A percentile compares a stretch with the other conserved stretches of the same genome.
Conservation (phyloP, 2,888 invertebrate species). For the Tinea pellionella region DNA sequence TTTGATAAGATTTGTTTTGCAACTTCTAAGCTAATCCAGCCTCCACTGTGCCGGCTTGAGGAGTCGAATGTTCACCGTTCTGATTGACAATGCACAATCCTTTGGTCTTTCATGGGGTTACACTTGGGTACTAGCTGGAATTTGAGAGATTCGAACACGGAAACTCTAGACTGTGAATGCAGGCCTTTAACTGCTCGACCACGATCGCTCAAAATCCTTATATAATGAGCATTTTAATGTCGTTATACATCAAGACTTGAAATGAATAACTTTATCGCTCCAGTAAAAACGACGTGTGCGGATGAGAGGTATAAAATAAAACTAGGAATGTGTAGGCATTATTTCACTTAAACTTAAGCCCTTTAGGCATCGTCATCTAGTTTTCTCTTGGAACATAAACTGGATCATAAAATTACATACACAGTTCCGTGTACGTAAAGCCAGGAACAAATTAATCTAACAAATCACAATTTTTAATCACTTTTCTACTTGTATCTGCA, state of each 20-base stretch:
- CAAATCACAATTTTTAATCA: background rate
- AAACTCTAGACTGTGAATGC: too few relatives aligned
- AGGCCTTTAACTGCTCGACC: too few relatives aligned
- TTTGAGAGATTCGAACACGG: too few relatives aligned
- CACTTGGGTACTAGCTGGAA: too few relatives aligned
- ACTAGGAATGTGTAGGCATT: background rate
- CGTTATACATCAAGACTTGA: background rate
- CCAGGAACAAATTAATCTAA: background rate
- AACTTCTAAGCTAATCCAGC: too few relatives aligned
- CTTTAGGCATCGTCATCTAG: background rate
- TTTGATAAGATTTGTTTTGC: too few relatives aligned
- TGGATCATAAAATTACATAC: slow-evolving; percentile 2
- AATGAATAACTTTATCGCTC: background rate
- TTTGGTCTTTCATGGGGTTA: too few relatives aligned
- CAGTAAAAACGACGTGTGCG: background rate
- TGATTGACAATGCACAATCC: too few relatives aligned
- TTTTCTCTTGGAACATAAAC: background rate
- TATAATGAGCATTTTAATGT: background rate
- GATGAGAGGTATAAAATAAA: background rate
- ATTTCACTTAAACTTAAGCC: background rate
- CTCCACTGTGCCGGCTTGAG: too few relatives aligned
- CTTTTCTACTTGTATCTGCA: background rate
- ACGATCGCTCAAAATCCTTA: too few relatives aligned
- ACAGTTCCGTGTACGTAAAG: slow-evolving; percentile 2
- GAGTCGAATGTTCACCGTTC: too few relatives aligned